phyloP scores from a whole-genome alignment of 2,797 vertebrate genomes.

The Protosalanx chinensis region DNA sequence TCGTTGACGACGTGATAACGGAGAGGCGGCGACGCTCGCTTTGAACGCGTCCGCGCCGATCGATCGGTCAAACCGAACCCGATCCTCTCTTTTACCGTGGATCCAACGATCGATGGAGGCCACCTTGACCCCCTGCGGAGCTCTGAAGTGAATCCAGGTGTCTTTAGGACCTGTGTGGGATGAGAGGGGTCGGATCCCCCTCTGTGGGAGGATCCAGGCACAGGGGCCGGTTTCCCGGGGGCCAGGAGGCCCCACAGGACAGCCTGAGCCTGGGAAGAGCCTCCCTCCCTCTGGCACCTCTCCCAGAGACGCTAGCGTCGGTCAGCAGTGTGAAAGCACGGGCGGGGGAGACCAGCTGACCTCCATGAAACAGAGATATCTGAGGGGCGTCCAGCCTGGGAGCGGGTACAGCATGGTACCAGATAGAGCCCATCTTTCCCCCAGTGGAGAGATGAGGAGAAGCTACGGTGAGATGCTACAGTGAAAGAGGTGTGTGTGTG shows the following conservation, averaged over 20 bases:
- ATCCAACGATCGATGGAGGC: not conserved
- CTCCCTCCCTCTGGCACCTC: not conserved
- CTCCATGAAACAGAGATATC: no score
- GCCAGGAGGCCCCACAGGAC: not conserved
- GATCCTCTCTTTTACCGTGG: not conserved
- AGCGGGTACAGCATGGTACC: not conserved
- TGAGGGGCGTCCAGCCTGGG: not conserved
- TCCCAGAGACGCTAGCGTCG: no score
- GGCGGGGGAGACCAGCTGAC: no score
- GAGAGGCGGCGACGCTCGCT: not conserved
- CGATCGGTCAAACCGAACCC: not conserved
- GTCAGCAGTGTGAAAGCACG: no score
- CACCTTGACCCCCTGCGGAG: not conserved
- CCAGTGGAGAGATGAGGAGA: not conserved
- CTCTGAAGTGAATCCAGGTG: no score
- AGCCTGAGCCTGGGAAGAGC: constrained; percentile 2
- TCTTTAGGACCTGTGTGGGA: no score
- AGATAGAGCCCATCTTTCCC: not conserved
- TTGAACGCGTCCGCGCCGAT: not conserved
- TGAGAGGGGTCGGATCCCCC: no score
- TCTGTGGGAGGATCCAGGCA: constrained; percentile 32
- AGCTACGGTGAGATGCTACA: not conserved
- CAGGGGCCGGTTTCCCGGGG: constrained; percentile 31
- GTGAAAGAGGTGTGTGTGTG: not conserved
- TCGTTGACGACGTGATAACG: not conserved